Base-by-base conservation (phyloP, 2,888 invertebrate species). In the Lycophotia porphyrea region DNA sequence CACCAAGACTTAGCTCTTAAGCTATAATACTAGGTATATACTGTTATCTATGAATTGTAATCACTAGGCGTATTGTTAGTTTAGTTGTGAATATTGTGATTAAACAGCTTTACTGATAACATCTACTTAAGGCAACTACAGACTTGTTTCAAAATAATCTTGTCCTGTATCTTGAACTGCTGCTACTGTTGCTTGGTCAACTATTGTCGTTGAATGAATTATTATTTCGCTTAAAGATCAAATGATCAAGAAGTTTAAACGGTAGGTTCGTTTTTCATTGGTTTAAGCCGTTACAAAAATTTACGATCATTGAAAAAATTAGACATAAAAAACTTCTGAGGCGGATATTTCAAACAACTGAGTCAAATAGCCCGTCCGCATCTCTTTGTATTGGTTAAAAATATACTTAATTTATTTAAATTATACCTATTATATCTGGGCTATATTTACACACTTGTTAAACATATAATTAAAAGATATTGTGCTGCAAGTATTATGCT, bases 371-470 rank as follows among this genome's bases (percentile, higher is more conserved):
- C 8, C 34, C 34, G 0, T 44, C n/a, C 34, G 18, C 13, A 42
- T 76, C 11, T 24, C 8, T 27, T 5, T 18, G 9, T 4, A 42
- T 15, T 8, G 27, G 2, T 3, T 24, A 31, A n/a, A 61, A 58
- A 69, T 39, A 44, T 9, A 47, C 49, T 52, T 24, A 13, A 27
- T 69, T 78, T 49, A 52, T 69, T 5, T 13, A 1, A 34, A 49
- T 31, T 68, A 58, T 15, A 15, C 61, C 24, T 82, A 42, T 74
- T 79, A 47, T 76, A 47, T 76, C 34, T 69, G 36, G 7, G 49
- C 27, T 61, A 27, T 78, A 66, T 82, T 84, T 78, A 84, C 71
- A 68, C 74, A 84, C 74, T 78, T 82, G 80, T 36, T 34, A 65
- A 52, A 65, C 8, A n/a, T 52, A 74, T 55, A 78, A 80, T 87